Percentiles rank a stretch among this genome's conserved stretches.
phyloP scores from a whole-genome alignment of 2,113 vertebrate species.

The Cyphomyrus plagiostoma region DNA sequence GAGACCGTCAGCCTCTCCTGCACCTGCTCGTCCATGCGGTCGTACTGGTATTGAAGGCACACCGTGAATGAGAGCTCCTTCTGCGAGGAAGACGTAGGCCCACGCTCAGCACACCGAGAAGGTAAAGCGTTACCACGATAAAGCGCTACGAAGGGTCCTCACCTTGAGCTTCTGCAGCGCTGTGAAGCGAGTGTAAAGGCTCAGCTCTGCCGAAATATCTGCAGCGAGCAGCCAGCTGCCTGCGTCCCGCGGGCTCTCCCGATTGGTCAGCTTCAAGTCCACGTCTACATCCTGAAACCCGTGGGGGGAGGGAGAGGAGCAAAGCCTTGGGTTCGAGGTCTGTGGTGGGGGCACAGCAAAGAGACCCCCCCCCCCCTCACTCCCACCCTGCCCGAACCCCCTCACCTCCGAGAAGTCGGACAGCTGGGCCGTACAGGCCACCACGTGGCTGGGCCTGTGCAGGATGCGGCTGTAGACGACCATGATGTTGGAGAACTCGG shows the following conservation, averaged over 20 bases:
- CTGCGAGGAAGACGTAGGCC: conserved; percentile 44
- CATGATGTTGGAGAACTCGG: conserved; percentile 83
- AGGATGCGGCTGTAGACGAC: conserved; percentile 74
- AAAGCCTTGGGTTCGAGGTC: background rate
- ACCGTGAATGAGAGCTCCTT: conserved; percentile 66
- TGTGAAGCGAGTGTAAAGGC: conserved; percentile 69
- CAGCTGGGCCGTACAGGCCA: conserved; percentile 63
- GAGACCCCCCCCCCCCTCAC: background rate
- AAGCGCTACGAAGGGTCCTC: conserved; percentile 19
- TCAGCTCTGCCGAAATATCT: conserved; percentile 50
- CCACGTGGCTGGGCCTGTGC: conserved; percentile 54
- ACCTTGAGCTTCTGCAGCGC: conserved; percentile 74
- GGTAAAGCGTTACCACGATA: too few relatives aligned
- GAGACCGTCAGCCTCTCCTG: conserved; percentile 57
- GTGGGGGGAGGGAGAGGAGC: background rate
- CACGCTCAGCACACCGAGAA: too few relatives aligned
- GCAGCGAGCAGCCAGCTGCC: conserved; percentile 56
- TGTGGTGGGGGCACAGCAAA: background rate
- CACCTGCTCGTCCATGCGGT: conserved; percentile 66
- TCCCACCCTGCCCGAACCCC: background rate
- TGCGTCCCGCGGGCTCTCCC: conserved; percentile 63
- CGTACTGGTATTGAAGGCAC: conserved; percentile 71
- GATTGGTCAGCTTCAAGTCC: conserved; percentile 72
- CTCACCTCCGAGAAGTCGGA: conserved; percentile 67
- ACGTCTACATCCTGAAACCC: conserved; percentile 64